Evolutionary conservation across 2,888 invertebrate species (phyloP).

Genomic region (Cyclophora punctaria): DNA sequence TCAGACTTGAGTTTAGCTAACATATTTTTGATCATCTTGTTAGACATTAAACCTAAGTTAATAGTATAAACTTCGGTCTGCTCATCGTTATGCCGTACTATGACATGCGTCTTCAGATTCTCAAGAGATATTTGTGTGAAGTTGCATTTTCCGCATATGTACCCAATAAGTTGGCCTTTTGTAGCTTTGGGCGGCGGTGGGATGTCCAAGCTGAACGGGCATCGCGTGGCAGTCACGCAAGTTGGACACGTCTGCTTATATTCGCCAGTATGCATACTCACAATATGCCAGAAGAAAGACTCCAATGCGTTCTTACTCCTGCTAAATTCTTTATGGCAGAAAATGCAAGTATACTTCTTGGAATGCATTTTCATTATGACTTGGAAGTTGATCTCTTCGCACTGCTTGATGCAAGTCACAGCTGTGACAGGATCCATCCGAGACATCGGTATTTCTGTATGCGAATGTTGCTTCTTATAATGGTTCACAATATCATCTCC

Average conservation of each 20-base stretch:
- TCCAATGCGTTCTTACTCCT: constrained; percentile 41
- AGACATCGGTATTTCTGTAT: constrained; percentile 78
- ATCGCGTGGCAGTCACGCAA: constrained; percentile 61
- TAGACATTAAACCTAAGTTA: constrained; percentile 48
- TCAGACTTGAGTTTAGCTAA: constrained; percentile 19
- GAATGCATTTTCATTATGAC: constrained; percentile 45
- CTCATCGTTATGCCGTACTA: constrained; percentile 67
- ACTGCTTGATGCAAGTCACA: constrained; percentile 70
- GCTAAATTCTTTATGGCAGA: constrained; percentile 55
- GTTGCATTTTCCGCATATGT: constrained; percentile 82
- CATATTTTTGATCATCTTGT: constrained; percentile 31
- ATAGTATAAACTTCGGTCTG: constrained; percentile 63
- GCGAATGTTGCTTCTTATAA: constrained; percentile 78
- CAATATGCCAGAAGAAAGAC: constrained; percentile 82
- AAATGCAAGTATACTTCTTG: constrained; percentile 53
- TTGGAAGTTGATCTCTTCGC: constrained; percentile 54
- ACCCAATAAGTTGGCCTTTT: constrained; percentile 68
- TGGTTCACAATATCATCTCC: constrained; percentile 79
- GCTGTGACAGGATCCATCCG: constrained; percentile 72
- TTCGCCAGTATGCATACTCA: constrained; percentile 85
- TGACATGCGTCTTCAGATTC: constrained; percentile 78
- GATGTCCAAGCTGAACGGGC: constrained; percentile 51
- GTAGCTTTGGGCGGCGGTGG: constrained; percentile 55
- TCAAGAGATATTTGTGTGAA: constrained; percentile 79
- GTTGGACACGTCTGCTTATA: constrained; percentile 78